Base-by-base conservation (phyloP, 2,888 invertebrate genomes). In the Nomada hirtipes region DNA sequence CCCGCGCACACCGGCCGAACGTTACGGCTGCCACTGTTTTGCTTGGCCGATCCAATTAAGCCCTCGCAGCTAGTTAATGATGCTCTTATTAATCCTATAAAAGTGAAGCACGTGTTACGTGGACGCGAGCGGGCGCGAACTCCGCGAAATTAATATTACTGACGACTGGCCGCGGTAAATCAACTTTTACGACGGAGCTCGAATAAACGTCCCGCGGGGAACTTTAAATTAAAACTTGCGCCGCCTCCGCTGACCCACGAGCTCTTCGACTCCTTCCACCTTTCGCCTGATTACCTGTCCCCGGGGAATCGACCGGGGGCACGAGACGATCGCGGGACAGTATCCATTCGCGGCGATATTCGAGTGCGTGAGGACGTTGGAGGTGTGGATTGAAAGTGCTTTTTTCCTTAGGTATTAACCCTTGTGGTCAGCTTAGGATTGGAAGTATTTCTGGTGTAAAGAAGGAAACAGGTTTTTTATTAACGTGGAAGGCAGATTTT, bases 181-280 rank as follows among this genome's bases (percentile, higher is more conserved):
- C 87, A 88, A 86, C 85, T 88, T 88, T 88, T 88, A 88, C 86
- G 88, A 84, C 82, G 70, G 77, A 88, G 83, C 77, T 84, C 84
- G 79, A 87, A 87, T 88, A 88, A 88, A 85, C 74, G 87, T 84
- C 29, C 29, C 68, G 68, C 55, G 57, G 65, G 63, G 65, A 87
- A 87, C 79, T 88, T 88, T 83, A 86, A 82, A 88, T 88, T 84
- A 86, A 86, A 86, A 84, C 80, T 86, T 82, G 80, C 76, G 55
- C 78, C 72, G 53, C 73, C 63, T 65, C 20, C 57, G 20, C 57
- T 57, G 13, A 23, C 13, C 71, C 13, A 53, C 44, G 53, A 50
- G 7, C 76, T 52, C 67, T 57, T 55, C 55, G 42, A 42, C 64
- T 57, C n/a, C 52, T 73, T 55, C n/a, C 55, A 18, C 29, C 23